These are phyloP conservation scores for Urosaurus nigricauda DNA, from an alignment of 2,797 vertebrate species.

Conservation along the genomic window DNA sequence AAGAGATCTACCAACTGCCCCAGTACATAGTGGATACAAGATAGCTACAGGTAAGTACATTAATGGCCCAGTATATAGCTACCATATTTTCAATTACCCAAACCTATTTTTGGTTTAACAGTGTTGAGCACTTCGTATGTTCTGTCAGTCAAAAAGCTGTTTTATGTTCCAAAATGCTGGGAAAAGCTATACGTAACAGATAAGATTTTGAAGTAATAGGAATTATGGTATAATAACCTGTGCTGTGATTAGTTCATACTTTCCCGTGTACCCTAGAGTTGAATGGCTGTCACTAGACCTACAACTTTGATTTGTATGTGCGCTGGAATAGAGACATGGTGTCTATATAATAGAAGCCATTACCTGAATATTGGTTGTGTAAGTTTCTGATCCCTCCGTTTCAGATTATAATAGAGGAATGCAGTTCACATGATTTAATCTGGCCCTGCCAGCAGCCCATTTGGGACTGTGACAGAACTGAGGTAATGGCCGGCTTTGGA, in stretches of 20 bases:
- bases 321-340: neutral
- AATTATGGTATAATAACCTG: neutral
- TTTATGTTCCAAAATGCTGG: too few relatives aligned
- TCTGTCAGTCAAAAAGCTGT: too few relatives aligned
- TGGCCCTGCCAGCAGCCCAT: too few relatives aligned
- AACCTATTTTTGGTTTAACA: neutral
- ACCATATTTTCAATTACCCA: conserved; percentile 13
- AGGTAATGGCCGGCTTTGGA: too few relatives aligned
- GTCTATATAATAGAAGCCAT: neutral
- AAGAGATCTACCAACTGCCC: neutral
- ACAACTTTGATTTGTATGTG: neutral
- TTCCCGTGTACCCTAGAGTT: neutral
- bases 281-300: neutral
- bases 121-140: too few relatives aligned
- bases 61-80: neutral
- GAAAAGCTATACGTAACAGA: too few relatives aligned
- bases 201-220: too few relatives aligned
- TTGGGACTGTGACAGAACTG: neutral
- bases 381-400: neutral
- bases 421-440: neutral
- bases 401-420: neutral
- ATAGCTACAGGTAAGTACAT: neutral
- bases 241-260: neutral
- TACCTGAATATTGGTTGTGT: neutral
- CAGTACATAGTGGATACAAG: neutral